Base-by-base conservation (phyloP, 2,113 vertebrate genomes). In the Chionis minor region DNA sequence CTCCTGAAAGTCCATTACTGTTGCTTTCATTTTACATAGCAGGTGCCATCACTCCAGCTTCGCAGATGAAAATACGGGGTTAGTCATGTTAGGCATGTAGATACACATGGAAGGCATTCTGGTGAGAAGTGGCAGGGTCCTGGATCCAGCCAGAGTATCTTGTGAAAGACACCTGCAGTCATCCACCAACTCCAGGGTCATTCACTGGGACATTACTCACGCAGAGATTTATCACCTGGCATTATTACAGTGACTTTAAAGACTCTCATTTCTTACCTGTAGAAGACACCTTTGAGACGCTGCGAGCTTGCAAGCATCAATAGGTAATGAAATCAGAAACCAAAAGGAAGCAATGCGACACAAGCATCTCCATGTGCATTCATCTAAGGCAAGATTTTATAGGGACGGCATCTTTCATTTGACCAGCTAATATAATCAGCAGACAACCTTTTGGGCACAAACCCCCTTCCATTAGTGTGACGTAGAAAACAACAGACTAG, bases 61-160 rank as follows among this genome's bases (percentile, higher is more conserved):
- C 58, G 44, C 19, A 19, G 12, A 38, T 11, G 49, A 45, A 49
- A 70, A 47, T 17, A 44, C 0, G 0, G 27, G 3, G 6, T 6
- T 72, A 40, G 30, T 44, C 27, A 35, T 3, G 6, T 42, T 47
- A 75, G 56, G 11, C 21, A 78, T 0, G 1, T 4, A 58, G 35
- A 77, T 3, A 40, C 17, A 89, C 77, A 71, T 3, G 33, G 10
- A 52, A 33, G 85, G 45, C 14, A 40, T 54, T 78, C 51, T 32
- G 28, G 28, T 45, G 51, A 89, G 12, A 84, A 73, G 10, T 54
- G 10, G 7, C 21, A 30, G 7, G 10, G 21, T 13, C 55, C 19
- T 38, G 8, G 10, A 62, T 67, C 26, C 59, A 84, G 3, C 12
- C 11, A 47, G 30, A 49, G 30, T 5, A 52, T 15, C 54, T 30